Evolutionary conservation across 2,113 vertebrate species (phyloP), one percentile per base, ranked within the genome.

Genomic region (Microtus richardsoni): DNA sequence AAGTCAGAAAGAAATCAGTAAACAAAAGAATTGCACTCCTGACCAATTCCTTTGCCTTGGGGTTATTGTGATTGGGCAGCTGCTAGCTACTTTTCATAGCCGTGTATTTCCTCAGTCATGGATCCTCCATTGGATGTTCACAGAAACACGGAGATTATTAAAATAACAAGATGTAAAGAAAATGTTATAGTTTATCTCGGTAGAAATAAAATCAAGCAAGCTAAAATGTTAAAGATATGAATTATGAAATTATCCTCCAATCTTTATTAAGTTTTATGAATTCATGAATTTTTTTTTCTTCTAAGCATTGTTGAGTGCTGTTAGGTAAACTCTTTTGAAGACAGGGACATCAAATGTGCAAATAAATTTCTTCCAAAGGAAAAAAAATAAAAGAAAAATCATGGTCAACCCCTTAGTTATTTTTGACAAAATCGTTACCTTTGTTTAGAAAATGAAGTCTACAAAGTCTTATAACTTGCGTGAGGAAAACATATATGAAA

Each of bases 1-100:
- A 96, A 93, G 91, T 97, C 93, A 97, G 91, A 97, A 97, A 52
- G 28, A 92, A 93, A 78, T 39, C 92, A 77, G 39, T 95, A 98
- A 98, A 97, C 54, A 96, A 94, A 87, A 95, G 84, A 94, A 97
- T 97, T 95, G 70, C 89, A 75, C 74, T 13, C 90, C 92, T 92
- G 73, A 88, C 86, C 71, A 49, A 96, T 73, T 97, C 97, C 30
- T 92, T 90, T 96, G 77, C 94, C 95, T 97, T 28, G 19, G 97
- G 73, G 90, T 97, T 97, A 95, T 97, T 96, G 95, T 49, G 91
- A 89, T 89, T 0, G 1, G 79, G 66, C 75, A 93, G 58, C 94
- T 97, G 87, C 68, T 88, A 62, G 58, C 84, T 85, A 89, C 49
- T 95, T 97, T 96, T 74, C 73, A 97, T 83, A 92, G 86, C 60